Percentiles rank a stretch among this genome's conserved stretches.
phyloP scores from a whole-genome alignment of 2,888 invertebrate species.

The Octodonta nipae region DNA sequence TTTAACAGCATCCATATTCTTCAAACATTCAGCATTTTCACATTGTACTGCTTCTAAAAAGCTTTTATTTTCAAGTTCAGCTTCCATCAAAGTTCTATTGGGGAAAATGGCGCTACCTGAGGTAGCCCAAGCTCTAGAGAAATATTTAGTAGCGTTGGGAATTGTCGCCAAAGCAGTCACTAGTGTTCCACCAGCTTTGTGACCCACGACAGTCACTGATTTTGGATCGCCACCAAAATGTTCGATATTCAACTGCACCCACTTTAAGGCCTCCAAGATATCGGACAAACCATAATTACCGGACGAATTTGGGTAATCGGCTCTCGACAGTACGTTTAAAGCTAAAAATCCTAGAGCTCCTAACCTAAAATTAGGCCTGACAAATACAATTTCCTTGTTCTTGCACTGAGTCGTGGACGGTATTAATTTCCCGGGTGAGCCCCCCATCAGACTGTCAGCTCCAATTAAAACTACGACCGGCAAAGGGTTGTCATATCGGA shows the following conservation, averaged over 20 bases:
- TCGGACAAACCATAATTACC: conserved; percentile 81
- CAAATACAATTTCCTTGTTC: conserved; percentile 67
- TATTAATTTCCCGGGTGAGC: conserved; percentile 55
- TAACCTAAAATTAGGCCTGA: conserved; percentile 69
- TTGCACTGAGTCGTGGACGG: conserved; percentile 66
- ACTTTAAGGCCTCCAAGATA: conserved; percentile 58
- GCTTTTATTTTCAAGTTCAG: conserved; percentile 47
- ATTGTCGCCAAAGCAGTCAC: conserved; percentile 58
- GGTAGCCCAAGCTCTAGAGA: conserved; percentile 65
- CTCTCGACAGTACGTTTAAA: conserved; percentile 51
- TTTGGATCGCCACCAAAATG: conserved; percentile 72
- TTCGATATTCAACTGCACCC: conserved; percentile 69
- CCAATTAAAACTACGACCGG: conserved; percentile 75
- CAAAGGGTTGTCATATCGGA: conserved; percentile 62
- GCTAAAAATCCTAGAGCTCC: conserved; percentile 60
- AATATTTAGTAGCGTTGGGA: conserved; percentile 49
- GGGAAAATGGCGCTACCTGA: conserved; percentile 65
- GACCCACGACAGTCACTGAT: conserved; percentile 70
- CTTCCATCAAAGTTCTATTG: conserved; percentile 45
- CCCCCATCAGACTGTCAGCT: conserved; percentile 64
- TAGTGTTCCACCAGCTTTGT: conserved; percentile 68
- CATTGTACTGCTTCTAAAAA: conserved; percentile 43
- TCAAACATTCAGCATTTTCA: conserved; percentile 44
- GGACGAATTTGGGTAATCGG: conserved; percentile 58
- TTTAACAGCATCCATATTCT: conserved; percentile 40